phyloP scores from a whole-genome alignment of 1,140 invertebrate genomes.

The Trichoplusia ni region DNA sequence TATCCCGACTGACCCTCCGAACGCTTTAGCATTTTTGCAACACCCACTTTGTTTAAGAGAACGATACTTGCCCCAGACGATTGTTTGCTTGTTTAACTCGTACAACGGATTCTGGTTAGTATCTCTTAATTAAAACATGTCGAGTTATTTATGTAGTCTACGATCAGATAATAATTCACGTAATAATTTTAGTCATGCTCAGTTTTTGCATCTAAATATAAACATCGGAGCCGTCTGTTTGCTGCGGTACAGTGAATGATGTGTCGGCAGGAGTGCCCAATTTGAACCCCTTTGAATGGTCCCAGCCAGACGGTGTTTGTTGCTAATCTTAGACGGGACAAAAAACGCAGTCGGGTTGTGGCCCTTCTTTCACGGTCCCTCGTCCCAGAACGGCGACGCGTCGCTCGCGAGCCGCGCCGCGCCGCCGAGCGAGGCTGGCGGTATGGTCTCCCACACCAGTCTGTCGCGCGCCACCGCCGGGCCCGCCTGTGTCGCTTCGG shows the following conservation, averaged over 20 bases:
- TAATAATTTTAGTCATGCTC: not conserved
- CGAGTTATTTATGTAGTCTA: not conserved
- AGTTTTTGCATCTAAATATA: not conserved
- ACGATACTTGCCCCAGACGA: not conserved
- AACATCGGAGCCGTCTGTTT: not conserved
- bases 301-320: slow-evolving; percentile 63
- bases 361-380: slow-evolving; percentile 73
- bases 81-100: not conserved
- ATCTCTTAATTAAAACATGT: not conserved
- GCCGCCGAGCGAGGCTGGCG: slow-evolving; percentile 37
- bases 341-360: slow-evolving; percentile 70
- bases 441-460: slow-evolving; percentile 53
- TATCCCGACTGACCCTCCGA: not conserved
- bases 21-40: not conserved
- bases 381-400: slow-evolving; percentile 50
- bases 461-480: slow-evolving; percentile 55
- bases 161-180: slow-evolving; percentile 6
- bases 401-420: slow-evolving; percentile 51
- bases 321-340: slow-evolving; percentile 76
- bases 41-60: not conserved
- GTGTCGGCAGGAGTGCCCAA: slow-evolving; percentile 7
- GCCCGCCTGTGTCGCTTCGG: slow-evolving; percentile 46
- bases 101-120: not conserved
- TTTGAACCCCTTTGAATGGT: slow-evolving; percentile 47
- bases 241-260: not conserved